Base-by-base conservation (phyloP, 37 sponge, comb jelly and placozoan genomes). In the Aphrocallistes beatrix region DNA sequence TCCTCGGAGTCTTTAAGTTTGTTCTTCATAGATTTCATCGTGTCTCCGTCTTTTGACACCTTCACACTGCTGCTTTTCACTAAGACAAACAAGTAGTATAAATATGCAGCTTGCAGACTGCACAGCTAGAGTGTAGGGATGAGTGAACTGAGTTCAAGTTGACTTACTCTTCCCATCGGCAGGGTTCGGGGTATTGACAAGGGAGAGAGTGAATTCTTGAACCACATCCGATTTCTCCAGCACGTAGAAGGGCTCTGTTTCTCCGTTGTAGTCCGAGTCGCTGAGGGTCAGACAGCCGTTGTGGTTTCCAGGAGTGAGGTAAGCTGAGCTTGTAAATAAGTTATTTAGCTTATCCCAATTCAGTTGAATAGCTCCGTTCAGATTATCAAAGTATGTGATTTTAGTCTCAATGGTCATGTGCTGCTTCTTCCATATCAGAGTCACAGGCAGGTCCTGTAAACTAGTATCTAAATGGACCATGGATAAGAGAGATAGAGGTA, bases 341-440 rank as follows among this genome's bases (percentile, higher is more conserved):
- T 3, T 6, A 32, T 13, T 60, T 6, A 60, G 3, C 34, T 3
- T 13, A 13, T 60, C 75, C 75, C 75, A 60, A 6, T 19, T 1
- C 34, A 60, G 21, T 32, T 13, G 10, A 30, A 8, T 3, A 6
- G 8, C 32, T 3, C 34, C 34, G 75, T 60, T 30, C 34, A 60
- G 21, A 28, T 13, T 60, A 60, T 60, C 75, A 30, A 60, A 60
- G 75, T 60, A 60, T 3, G 75, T 60, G 17, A 13, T 30, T 32
- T 60, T 3, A 13, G 25, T 60, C 28, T 60, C 34, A 3, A 60
- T 3, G 8, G 75, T 60, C 1, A 25, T 30, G 6, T 60, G 8
- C 75, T 60, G 75, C 34, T 60, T 60, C 75, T 21, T 60, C 75
- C 75, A 60, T 19, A 60, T 60, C 75, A 60, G 75, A 8, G 34